phyloP scores from a whole-genome alignment of 2,113 vertebrate species.

The Thinocorus orbignyianus region DNA sequence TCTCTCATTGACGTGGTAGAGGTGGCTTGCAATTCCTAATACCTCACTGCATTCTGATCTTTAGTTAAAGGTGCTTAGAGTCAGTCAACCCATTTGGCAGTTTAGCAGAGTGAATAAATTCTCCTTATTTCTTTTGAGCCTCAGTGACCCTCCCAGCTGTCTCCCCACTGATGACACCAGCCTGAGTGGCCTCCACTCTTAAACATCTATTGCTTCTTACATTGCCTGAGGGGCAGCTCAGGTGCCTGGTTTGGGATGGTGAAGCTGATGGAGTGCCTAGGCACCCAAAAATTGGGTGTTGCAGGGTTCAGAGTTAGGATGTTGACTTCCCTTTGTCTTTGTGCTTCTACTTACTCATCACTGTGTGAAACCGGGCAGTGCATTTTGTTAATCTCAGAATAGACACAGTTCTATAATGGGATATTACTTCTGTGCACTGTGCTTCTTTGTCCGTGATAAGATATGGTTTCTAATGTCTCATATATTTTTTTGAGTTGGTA shows the following conservation, averaged over 20 bases:
- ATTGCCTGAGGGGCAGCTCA: not conserved
- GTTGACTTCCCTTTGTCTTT: not conserved
- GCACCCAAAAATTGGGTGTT: not conserved
- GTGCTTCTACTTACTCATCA: not conserved
- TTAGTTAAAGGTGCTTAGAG: not conserved
- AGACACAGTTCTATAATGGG: constrained; percentile 41
- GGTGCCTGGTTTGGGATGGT: not conserved
- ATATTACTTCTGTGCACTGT: constrained; percentile 47
- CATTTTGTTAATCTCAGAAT: constrained; percentile 4
- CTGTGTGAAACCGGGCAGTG: not conserved
- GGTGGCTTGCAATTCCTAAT: not conserved
- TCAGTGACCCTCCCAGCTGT: not conserved
- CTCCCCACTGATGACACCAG: not conserved
- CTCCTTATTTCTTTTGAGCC: not conserved
- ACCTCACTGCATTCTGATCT: not conserved
- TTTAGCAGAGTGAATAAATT: not conserved
- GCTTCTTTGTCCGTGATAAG: constrained; percentile 50
- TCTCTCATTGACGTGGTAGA: not conserved
- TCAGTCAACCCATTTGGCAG: not conserved
- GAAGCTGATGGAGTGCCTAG: not conserved
- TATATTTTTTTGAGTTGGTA: constrained; percentile 16
- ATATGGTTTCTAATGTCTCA: constrained; percentile 22
- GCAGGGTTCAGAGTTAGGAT: not conserved
- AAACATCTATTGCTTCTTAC: not conserved
- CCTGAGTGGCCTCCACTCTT: not conserved